phyloP scores from a whole-genome alignment of 2,888 invertebrate species.

The Heterodera filipjevi region DNA sequence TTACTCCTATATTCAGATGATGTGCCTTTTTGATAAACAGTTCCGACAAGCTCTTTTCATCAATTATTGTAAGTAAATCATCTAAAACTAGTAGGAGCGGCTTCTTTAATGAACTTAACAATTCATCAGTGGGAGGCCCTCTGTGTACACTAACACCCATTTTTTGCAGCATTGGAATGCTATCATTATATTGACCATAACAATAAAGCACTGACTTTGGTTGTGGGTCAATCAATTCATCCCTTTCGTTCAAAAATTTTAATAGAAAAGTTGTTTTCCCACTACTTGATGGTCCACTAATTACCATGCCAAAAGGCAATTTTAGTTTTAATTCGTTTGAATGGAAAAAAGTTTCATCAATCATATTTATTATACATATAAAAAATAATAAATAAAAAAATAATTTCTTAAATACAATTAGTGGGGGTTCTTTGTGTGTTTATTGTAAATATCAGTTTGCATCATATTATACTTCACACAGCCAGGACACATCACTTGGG shows the following conservation, averaged over 20 bases:
- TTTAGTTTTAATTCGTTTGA: neutral
- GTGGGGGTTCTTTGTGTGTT: neutral
- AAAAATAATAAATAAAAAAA: neutral
- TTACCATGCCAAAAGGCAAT: neutral
- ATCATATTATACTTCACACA: neutral
- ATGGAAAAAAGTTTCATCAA: neutral
- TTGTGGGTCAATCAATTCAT: neutral
- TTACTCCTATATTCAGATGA: constrained; percentile 21
- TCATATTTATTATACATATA: neutral
- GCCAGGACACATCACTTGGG: neutral
- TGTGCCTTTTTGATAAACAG: constrained; percentile 35
- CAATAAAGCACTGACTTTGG: neutral
- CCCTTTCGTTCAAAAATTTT: neutral
- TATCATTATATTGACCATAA: neutral
- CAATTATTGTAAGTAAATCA: constrained; percentile 24
- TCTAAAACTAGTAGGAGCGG: constrained; percentile 26
- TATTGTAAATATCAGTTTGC: neutral
- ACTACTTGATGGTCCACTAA: neutral
- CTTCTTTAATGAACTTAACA: neutral
- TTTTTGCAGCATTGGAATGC: neutral
- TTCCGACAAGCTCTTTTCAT: constrained; percentile 19
- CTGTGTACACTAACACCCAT: neutral
- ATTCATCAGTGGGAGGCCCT: constrained; percentile 24
- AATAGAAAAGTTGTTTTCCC: neutral
- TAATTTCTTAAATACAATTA: neutral